These are phyloP conservation scores for Drosophila quadrilineata DNA, from an alignment of 1,140 invertebrate genomes.

Conservation along the genomic window DNA sequence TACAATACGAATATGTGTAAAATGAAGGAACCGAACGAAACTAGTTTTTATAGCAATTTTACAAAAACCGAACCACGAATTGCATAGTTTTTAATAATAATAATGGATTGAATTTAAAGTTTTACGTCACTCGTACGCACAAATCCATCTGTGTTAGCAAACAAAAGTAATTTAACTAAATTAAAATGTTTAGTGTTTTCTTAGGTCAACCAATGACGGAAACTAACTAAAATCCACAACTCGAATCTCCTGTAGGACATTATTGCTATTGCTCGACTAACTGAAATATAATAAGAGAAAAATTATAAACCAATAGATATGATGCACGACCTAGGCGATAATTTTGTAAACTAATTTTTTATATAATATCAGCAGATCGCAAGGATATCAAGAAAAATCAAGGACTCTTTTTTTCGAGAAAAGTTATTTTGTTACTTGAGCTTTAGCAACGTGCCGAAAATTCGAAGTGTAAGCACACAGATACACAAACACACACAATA, in stretches of 20 bases:
- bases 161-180: slow-evolving; percentile 59
- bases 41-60: slow-evolving; percentile 80
- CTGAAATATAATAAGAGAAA: slow-evolving; percentile 57
- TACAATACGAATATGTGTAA: slow-evolving; percentile 69
- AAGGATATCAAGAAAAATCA: slow-evolving; percentile 21
- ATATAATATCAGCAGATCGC: slow-evolving; percentile 38
- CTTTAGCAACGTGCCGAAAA: slow-evolving; percentile 59
- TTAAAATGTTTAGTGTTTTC: slow-evolving; percentile 38
- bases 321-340: slow-evolving; percentile 35
- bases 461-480: slow-evolving; percentile 41
- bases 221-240: slow-evolving; percentile 58
- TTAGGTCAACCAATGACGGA: slow-evolving; percentile 63
- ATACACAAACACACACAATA: too few species aligned
- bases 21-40: slow-evolving; percentile 74
- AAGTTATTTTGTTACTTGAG: slow-evolving; percentile 80
- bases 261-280: slow-evolving; percentile 79
- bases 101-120: slow-evolving; percentile 69
- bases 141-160: slow-evolving; percentile 46
- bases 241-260: slow-evolving; percentile 48
- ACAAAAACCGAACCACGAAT: slow-evolving; percentile 68
- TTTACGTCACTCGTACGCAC: slow-evolving; percentile 38
- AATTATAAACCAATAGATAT: slow-evolving; percentile 38
- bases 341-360: slow-evolving; percentile 69
- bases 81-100: slow-evolving; percentile 78
- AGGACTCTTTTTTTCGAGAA: slow-evolving; percentile 22